Base-by-base conservation (phyloP, 2,888 invertebrate species). In the Agriotes lineatus region DNA sequence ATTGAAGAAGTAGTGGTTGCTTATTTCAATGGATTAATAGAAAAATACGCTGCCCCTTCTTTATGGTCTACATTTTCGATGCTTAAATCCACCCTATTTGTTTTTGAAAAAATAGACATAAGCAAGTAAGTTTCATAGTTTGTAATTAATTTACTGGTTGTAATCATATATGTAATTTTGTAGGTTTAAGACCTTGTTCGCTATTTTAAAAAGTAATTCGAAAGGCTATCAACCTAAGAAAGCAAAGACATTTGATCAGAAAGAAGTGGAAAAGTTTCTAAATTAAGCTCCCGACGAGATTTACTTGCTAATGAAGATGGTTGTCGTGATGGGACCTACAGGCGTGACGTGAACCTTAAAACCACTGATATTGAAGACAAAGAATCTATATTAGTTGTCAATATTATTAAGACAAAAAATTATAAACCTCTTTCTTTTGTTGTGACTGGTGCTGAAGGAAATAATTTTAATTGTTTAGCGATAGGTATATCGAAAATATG, bases 301-400 rank as follows among this genome's bases (percentile, higher is more conserved):
- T 45, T 45, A 6, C 45, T 45, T 45, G 10, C 45, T 45, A 3
- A 45, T 45, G 45, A 50, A 20, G 25, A 19, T 50, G 19, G 50
- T 50, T 50, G 50, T 50, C 22, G 12, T 50, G 10, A 50, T 50
- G 22, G n/a, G n/a, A 19, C n/a, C 19, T 50, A 20, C 19, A 19
- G 50, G 50, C n/a, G 20, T 22, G 2, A 30, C 20, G 25, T 6
- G 30, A 30, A 30, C 9, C 30, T 30, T 30, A 30, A 30, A 30
- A 42, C 52, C 6, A 52, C 25, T 2, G 52, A 52, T 33, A 52
- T 52, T 30, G 52, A 52, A 52, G 52, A 52, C 16, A 25, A 52
- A 30, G 30, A 10, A 25, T 30, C 52, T 52, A 2, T 52, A 25
- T 22, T 30, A 4, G 25, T 52, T 22, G 52, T 52, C 12, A 52